Evolutionary conservation across 2,888 invertebrate genomes (phyloP), one percentile per base, ranked within the genome.

Genomic region (Molorchus minor): DNA sequence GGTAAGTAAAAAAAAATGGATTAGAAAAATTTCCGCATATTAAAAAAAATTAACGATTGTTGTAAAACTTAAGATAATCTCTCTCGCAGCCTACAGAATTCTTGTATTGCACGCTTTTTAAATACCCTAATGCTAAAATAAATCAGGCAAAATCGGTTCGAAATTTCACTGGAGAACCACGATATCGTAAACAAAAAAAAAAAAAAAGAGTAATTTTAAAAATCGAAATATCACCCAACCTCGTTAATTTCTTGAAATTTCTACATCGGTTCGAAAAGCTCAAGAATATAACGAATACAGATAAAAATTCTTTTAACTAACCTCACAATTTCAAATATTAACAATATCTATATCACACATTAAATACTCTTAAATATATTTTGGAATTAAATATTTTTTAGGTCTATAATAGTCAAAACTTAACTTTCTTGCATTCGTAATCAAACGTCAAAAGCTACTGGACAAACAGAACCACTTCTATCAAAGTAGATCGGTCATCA

Each of bases 271-370:
- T 52, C 54, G 19, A 13, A 46, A 46, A 25, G 16, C 25, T 46
- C 33, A 46, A 54, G 30, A 33, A 45, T n/a, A n/a, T n/a, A n/a
- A n/a, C n/a, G n/a, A 49, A 47, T 40, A 46, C 54, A 41, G 46
- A 54, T 43, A 57, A 12, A 52, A 52, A 60, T 51, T 60, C n/a
- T n/a, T n/a, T n/a, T n/a, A 47, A 36, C 30, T 29, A 40, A 41
- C 40, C 17, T 52, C 36, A 16, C 36, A 30, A 19, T 41, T 16
- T 41, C 44, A 54, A 45, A 25, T 45, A 45, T 47, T 54, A 57
- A 44, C 44, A 57, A 54, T 58, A 54, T 61, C 57, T 61, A 61
- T 61, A 61, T 61, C 61, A 61, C 61, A 61, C 61, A 43, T 47
- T 56, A 46, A 56, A 56, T 56, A 56, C 56, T 55, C 40, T 55